These are phyloP conservation scores for Eupithecia exiguata DNA, from an alignment of 2,888 invertebrate genomes.

Conservation along the genomic window DNA sequence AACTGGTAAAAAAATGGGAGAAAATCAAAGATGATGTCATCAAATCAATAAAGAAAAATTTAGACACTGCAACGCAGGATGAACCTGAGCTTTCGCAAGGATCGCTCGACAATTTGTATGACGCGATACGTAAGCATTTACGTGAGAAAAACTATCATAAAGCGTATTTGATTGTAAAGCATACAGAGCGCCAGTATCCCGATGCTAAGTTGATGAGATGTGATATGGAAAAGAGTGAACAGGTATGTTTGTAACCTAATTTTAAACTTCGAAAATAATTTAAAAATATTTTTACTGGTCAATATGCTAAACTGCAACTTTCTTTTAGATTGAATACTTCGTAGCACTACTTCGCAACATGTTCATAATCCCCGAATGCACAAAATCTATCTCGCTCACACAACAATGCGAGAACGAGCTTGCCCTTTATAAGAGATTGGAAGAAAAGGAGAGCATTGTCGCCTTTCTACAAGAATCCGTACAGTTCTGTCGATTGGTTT, in stretches of 20 bases:
- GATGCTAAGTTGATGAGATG: slow-evolving; percentile 76
- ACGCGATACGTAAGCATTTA: slow-evolving; percentile 73
- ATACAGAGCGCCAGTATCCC: slow-evolving; percentile 76
- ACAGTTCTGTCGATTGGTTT: slow-evolving; percentile 76
- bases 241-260: slow-evolving; percentile 58
- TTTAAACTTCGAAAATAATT: not conserved
- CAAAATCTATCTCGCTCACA: slow-evolving; percentile 60
- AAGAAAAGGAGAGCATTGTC: slow-evolving; percentile 85
- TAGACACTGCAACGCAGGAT: slow-evolving; percentile 76
- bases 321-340: slow-evolving; percentile 74
- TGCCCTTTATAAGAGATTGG: slow-evolving; percentile 80
- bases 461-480: slow-evolving; percentile 88
- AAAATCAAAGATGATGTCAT: slow-evolving; percentile 80
- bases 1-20: slow-evolving; percentile 79
- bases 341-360: slow-evolving; percentile 75
- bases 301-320: not conserved
- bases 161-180: slow-evolving; percentile 78
- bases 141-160: slow-evolving; percentile 79
- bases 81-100: slow-evolving; percentile 76
- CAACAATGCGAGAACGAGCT: slow-evolving; percentile 76
- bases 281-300: not conserved
- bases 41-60: slow-evolving; percentile 76
- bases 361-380: slow-evolving; percentile 69
- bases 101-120: slow-evolving; percentile 73
- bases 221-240: slow-evolving; percentile 78